phyloP scores from a whole-genome alignment of 2,888 invertebrate genomes.

The Acleris cristana region DNA sequence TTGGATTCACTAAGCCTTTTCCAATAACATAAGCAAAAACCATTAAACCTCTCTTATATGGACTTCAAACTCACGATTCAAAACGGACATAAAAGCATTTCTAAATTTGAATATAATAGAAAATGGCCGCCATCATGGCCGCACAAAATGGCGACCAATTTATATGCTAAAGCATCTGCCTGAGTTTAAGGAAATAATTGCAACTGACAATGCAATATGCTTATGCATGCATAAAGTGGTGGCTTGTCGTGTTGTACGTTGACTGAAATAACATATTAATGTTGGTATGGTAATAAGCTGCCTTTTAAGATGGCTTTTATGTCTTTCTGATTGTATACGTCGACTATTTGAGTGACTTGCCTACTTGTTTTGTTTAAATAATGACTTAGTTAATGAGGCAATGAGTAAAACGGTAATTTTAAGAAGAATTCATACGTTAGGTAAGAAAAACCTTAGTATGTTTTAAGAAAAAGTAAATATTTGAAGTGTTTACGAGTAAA shows the following conservation, averaged over 20 bases:
- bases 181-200: slow-evolving; percentile 53
- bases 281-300: slow-evolving; percentile 12
- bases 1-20: not conserved
- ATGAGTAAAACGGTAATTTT: too few species aligned
- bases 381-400: too few species aligned
- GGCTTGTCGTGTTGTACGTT: slow-evolving; percentile 21
- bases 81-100: slow-evolving; percentile 38
- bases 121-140: slow-evolving; percentile 59
- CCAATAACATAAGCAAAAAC: not conserved
- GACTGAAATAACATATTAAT: slow-evolving; percentile 15
- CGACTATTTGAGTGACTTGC: too few species aligned
- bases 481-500: too few species aligned
- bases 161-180: slow-evolving; percentile 66
- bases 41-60: slow-evolving; percentile 12
- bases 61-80: slow-evolving; percentile 10
- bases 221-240: slow-evolving; percentile 45
- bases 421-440: too few species aligned
- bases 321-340: not conserved
- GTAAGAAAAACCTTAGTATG: too few species aligned
- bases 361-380: too few species aligned
- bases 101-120: slow-evolving; percentile 75
- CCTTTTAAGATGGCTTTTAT: not conserved
- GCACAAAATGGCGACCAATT: slow-evolving; percentile 57
- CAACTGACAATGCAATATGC: slow-evolving; percentile 41
- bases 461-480: too few species aligned